Percentiles rank a stretch among this genome's conserved stretches.
These are phyloP conservation scores for Chloropsis cyanopogon DNA, from an alignment of 2,113 vertebrate species.

Conservation along the genomic window DNA sequence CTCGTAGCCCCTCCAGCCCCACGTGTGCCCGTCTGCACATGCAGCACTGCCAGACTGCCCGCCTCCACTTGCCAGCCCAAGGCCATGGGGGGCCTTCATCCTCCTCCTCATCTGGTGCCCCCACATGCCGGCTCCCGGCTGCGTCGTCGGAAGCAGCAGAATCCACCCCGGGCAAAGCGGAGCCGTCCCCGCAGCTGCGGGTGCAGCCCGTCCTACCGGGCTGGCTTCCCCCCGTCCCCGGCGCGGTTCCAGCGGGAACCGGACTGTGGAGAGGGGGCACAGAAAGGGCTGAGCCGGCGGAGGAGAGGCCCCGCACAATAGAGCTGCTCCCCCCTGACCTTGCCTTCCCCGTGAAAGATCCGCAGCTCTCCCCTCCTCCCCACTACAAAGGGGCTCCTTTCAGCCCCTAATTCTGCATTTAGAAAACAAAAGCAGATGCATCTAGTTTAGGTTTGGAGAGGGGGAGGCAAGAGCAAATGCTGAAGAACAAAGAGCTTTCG, in stretches of 20 bases:
- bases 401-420: constrained; percentile 55
- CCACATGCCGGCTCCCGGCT: not conserved
- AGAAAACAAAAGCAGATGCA: constrained; percentile 66
- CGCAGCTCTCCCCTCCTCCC: constrained; percentile 44
- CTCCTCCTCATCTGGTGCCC: not conserved
- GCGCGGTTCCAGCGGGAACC: not conserved
- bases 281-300: constrained; percentile 39
- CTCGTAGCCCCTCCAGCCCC: not conserved
- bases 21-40: rapidly evolving
- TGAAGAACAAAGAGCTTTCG: constrained; percentile 57
- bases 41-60: not conserved
- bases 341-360: constrained; percentile 33
- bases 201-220: not conserved
- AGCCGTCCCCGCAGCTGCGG: rapidly evolving
- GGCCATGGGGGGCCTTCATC: not conserved
- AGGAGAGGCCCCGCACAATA: constrained; percentile 44
- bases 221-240: not conserved
- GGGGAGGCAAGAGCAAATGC: constrained; percentile 49
- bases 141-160: not conserved
- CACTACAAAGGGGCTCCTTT: constrained; percentile 45
- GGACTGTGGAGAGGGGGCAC: constrained; percentile 21
- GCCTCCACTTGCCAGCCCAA: not conserved
- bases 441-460: constrained; percentile 26
- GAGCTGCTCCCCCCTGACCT: constrained; percentile 22
- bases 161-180: rapidly evolving